Percentiles rank a stretch among this genome's conserved stretches.
Evolutionary conservation across 2,113 vertebrate genomes (phyloP).

Genomic region (Bufo gargarizans): DNA sequence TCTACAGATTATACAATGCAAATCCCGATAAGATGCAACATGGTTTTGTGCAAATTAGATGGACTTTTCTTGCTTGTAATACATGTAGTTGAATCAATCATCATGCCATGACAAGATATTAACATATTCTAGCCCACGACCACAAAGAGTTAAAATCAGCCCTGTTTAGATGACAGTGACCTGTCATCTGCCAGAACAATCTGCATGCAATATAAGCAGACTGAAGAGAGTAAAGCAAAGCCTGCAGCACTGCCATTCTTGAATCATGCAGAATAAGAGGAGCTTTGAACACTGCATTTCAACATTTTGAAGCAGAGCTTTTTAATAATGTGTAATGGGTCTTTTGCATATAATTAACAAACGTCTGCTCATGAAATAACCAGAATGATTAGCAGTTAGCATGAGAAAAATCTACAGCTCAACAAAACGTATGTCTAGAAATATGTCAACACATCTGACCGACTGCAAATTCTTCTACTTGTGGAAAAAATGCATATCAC

Average conservation of each 20-base stretch:
- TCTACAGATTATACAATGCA: background rate
- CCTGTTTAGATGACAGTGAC: constrained; percentile 31
- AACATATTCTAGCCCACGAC: background rate
- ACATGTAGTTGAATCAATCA: background rate
- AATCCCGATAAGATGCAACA: background rate
- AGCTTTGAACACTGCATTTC: constrained; percentile 27
- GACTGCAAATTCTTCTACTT: background rate
- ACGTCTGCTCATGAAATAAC: background rate
- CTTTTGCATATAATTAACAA: constrained; percentile 10
- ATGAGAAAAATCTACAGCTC: background rate
- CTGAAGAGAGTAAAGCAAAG: constrained; percentile 5
- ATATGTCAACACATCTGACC: background rate
- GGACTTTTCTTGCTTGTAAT: background rate
- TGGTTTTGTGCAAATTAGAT: background rate
- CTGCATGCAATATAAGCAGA: constrained; percentile 22
- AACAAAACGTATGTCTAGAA: background rate
- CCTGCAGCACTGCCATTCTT: constrained; percentile 23
- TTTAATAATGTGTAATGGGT: constrained; percentile 17
- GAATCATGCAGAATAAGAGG: constrained; percentile 23
- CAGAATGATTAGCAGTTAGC: background rate
- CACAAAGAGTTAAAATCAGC: background rate
- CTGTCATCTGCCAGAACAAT: constrained; percentile 42
- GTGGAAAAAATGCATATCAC: background rate
- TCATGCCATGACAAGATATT: no score
- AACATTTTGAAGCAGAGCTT: background rate